Conservation (phyloP, 2,888 invertebrate genomes). For the Tenthredo notha region DNA sequence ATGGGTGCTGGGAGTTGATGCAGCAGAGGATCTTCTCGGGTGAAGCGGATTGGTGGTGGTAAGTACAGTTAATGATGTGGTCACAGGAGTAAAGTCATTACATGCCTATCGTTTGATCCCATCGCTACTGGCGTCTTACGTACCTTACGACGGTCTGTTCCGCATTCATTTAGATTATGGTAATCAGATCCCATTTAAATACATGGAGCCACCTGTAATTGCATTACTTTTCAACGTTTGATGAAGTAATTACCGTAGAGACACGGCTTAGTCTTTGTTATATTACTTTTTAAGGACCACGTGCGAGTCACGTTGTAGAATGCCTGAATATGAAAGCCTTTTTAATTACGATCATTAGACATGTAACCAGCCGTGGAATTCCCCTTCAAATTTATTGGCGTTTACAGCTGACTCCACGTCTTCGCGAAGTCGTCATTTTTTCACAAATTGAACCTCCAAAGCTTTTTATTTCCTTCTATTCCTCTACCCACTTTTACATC, state of each 20-base stretch:
- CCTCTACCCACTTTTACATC: not conserved
- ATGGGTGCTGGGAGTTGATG: not conserved
- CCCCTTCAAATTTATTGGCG: not conserved
- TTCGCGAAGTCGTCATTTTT: not conserved
- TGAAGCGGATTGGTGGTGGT: conserved; percentile 22
- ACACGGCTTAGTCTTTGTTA: conserved; percentile 45
- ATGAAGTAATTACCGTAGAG: conserved; percentile 60
- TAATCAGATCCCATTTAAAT: conserved; percentile 66
- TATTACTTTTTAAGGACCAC: conserved; percentile 41
- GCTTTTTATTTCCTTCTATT: not conserved
- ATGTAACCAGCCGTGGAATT: conserved; percentile 21
- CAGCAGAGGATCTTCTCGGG: not conserved
- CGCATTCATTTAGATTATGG: conserved; percentile 65
- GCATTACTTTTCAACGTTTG: conserved; percentile 59
- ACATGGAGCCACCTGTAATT: conserved; percentile 61
- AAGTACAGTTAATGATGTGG: conserved; percentile 66
- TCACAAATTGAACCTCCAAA: not conserved
- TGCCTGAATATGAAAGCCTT: conserved; percentile 28
- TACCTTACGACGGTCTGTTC: conserved; percentile 59
- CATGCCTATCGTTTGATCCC: conserved; percentile 65
- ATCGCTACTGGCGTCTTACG: conserved; percentile 63
- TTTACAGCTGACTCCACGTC: not conserved
- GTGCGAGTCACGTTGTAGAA: conserved; percentile 34
- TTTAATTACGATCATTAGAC: conserved; percentile 29
- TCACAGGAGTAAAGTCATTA: conserved; percentile 67